A percentile compares a stretch with the other conserved stretches of the same genome.
phyloP scores from a whole-genome alignment of 1,140 invertebrate species.

The Cherax destructor region DNA sequence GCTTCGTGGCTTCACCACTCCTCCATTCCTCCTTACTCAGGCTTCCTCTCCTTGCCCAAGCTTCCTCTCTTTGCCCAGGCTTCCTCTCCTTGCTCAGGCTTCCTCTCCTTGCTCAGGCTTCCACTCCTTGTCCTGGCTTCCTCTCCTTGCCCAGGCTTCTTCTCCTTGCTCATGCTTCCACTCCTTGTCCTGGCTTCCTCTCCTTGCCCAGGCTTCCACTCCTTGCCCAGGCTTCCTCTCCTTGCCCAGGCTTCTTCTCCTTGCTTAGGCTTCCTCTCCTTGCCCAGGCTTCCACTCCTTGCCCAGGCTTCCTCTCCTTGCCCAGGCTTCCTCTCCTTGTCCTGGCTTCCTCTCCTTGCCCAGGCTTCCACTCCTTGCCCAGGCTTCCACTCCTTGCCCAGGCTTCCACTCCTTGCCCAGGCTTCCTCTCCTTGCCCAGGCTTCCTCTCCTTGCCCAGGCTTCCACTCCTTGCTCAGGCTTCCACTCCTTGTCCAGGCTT shows the following conservation, averaged over 20 bases:
- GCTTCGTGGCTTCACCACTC: too few species aligned
- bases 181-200: too few species aligned
- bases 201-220: too few species aligned
- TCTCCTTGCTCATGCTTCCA: background rate
- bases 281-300: too few species aligned
- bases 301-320: too few species aligned
- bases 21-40: too few species aligned
- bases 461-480: background rate
- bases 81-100: too few species aligned
- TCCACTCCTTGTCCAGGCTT: background rate
- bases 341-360: constrained; percentile 7
- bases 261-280: too few species aligned
- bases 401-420: background rate
- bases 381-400: background rate
- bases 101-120: too few species aligned
- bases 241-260: background rate
- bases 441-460: background rate
- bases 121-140: background rate
- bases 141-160: background rate
- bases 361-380: background rate
- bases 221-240: background rate
- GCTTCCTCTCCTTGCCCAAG: too few species aligned
- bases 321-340: too few species aligned
- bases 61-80: too few species aligned
- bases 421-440: background rate